phyloP scores from a whole-genome alignment of 1,140 invertebrate genomes.

The Neodiprion lecontei region DNA sequence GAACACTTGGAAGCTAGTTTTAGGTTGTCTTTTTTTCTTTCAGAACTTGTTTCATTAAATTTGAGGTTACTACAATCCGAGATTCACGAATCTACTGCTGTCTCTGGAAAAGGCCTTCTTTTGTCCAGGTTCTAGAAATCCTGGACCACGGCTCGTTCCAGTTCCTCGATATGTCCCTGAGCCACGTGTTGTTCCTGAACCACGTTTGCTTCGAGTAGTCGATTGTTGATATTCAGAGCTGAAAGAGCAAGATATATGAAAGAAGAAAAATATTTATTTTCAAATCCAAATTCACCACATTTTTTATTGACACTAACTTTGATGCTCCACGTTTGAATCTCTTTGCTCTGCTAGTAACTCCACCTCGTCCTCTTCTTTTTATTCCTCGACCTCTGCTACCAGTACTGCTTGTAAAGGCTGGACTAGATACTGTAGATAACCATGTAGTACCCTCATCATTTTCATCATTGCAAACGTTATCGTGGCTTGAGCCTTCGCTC shows the following conservation, averaged over 20 bases:
- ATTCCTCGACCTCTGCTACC: slow-evolving; percentile 21
- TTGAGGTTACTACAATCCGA: slow-evolving; percentile 16
- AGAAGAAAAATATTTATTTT: slow-evolving; percentile 1
- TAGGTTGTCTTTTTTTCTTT: no score
- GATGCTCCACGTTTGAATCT: slow-evolving; percentile 41
- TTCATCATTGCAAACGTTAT: slow-evolving; percentile 26
- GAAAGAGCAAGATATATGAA: slow-evolving; percentile 15
- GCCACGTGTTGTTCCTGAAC: slow-evolving; percentile 12
- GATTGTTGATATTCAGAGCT: slow-evolving; percentile 22
- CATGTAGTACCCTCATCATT: slow-evolving; percentile 26
- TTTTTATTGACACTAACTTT: slow-evolving; percentile 32
- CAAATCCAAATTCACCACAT: slow-evolving; percentile 13
- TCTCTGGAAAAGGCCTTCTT: slow-evolving; percentile 40
- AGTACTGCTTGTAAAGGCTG: slow-evolving; percentile 19
- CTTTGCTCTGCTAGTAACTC: slow-evolving; percentile 37
- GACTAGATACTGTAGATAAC: slow-evolving; percentile 29
- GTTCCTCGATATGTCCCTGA: slow-evolving; percentile 6
- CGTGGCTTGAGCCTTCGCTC: slow-evolving; percentile 22
- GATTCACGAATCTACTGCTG: slow-evolving; percentile 40
- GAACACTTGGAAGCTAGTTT: no score
- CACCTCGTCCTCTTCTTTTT: slow-evolving; percentile 36
- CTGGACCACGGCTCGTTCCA: slow-evolving; percentile 30
- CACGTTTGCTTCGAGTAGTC: slow-evolving; percentile 22
- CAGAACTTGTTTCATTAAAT: no score
- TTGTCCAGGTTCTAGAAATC: slow-evolving; percentile 47